Evolutionary conservation across 2,888 invertebrate genomes (phyloP), one percentile per base, ranked within the genome.

Genomic region (Sesia apiformis): DNA sequence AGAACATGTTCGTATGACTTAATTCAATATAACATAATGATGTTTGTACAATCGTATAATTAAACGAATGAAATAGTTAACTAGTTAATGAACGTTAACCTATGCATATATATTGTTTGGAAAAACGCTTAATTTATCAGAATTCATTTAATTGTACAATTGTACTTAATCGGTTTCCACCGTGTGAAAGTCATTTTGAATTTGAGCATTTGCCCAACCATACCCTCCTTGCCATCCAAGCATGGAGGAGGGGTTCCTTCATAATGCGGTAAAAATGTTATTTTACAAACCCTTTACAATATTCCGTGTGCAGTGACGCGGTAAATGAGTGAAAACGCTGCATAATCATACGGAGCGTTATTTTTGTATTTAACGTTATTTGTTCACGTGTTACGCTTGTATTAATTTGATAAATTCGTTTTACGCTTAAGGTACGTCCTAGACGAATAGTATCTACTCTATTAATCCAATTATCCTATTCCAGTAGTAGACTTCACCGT

Each of bases 241-340:
- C 81, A 68, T 81, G 66, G 61, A 66, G 66, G 72, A 77, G 80
- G 80, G 83, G 81, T 74, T 73, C 69, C 67, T 67, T 70, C 74
- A 75, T 78, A 78, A 78, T 74, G 83, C 69, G 78, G 82, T 78
- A 75, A 80, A 78, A 75, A 72, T 79, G 72, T 75, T 76, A 78
- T 76, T 79, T 75, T 75, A 57, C 74, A 76, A 84, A 84, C 23
- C 23, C 23, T 23, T 23, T 23, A 23, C 23, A 23, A 81, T 75
- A 77, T 71, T 70, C 64, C 59, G 57, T 61, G 66, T 57, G 66
- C 72, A 73, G 66, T 80, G 69, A 77, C 60, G 78, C 75, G 78
- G 72, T 78, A 81, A 83, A 70, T 67, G 64, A 69, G 62, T 62
- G 62, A 58, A 65, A 67, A 76, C 70, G 70, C 72, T 74, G 74